Evolutionary conservation across 1,140 invertebrate species (phyloP).

Genomic region (Gryllus bimaculatus): DNA sequence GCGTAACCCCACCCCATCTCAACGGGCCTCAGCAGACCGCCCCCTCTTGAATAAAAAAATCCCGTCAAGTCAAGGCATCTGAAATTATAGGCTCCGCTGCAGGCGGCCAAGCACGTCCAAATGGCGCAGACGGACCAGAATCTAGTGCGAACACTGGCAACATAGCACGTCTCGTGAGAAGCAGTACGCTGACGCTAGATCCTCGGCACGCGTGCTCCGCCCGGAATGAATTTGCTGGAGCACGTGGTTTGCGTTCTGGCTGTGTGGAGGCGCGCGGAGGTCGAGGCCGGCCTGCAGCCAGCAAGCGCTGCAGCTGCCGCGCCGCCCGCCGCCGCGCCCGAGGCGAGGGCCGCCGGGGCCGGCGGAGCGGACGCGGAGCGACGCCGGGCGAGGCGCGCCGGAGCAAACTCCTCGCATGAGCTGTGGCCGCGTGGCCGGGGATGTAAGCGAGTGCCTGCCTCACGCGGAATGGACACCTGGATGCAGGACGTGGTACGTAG

Average conservation of each 20-base stretch:
- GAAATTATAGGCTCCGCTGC: background rate
- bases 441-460: background rate
- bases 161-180: background rate
- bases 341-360: background rate
- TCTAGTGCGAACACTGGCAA: background rate
- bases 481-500: conserved; percentile 13
- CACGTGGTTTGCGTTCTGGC: conserved; percentile 14
- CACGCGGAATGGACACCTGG: conserved; percentile 7
- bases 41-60: background rate
- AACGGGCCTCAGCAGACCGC: background rate
- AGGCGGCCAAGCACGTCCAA: background rate
- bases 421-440: background rate
- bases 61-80: background rate
- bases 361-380: background rate
- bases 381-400: no score
- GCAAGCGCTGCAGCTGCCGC: background rate
- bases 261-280: conserved; percentile 12
- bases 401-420: background rate
- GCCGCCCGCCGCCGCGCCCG: no score
- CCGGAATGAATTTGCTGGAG: background rate
- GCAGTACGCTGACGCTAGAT: background rate
- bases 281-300: background rate
- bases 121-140: background rate
- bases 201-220: background rate
- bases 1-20: background rate